Evolutionary conservation across 1,140 invertebrate genomes (phyloP).

Genomic region (Musca domestica): DNA sequence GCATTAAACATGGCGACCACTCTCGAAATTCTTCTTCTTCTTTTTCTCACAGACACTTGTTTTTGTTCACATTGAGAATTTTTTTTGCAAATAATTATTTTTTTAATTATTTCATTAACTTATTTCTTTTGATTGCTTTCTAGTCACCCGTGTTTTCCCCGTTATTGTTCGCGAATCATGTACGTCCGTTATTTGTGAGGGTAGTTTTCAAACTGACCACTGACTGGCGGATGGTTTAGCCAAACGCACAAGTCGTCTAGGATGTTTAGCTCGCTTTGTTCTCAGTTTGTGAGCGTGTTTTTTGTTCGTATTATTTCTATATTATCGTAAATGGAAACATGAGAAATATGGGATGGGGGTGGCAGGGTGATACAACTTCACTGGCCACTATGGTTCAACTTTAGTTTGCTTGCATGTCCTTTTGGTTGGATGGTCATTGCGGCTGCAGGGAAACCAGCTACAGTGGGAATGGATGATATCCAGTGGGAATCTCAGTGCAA

Average conservation of each 20-base stretch:
- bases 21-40: no score
- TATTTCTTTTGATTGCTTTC: neutral
- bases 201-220: slow-evolving; percentile 41
- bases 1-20: slow-evolving; percentile 45
- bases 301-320: neutral
- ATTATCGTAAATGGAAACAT: neutral
- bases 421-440: no score
- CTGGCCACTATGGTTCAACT: slow-evolving; percentile 3
- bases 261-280: slow-evolving; percentile 37
- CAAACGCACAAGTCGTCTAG: slow-evolving; percentile 14
- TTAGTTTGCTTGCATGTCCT: slow-evolving; percentile 22
- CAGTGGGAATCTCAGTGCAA: no score
- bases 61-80: neutral
- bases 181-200: slow-evolving; percentile 34
- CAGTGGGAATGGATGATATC: no score
- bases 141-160: slow-evolving; percentile 15
- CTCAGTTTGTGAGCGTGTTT: slow-evolving; percentile 10
- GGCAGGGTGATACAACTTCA: no score
- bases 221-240: neutral
- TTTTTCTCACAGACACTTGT: neutral
- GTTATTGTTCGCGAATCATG: neutral
- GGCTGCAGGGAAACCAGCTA: no score
- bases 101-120: neutral
- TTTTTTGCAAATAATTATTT: neutral
- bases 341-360: no score